A percentile compares a stretch with the other conserved stretches of the same genome.
phyloP scores from a whole-genome alignment of 2,888 invertebrate species.

The Lepetodrilus schrolli region DNA sequence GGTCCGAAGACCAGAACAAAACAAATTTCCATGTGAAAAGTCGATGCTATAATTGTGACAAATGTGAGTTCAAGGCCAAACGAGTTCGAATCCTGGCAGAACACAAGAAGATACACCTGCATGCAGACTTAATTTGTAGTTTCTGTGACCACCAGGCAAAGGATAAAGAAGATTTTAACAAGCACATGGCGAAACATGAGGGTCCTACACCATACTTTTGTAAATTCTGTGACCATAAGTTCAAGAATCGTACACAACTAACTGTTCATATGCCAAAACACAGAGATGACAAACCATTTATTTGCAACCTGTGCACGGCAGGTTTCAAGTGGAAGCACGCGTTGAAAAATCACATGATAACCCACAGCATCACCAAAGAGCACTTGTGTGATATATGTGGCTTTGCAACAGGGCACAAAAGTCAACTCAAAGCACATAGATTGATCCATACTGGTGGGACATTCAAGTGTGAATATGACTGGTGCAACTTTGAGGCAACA shows the following conservation, averaged over 20 bases:
- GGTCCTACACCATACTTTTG: slow-evolving; percentile 78
- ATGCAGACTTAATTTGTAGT: slow-evolving; percentile 70
- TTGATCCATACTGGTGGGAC: slow-evolving; percentile 78
- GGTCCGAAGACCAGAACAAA: not conserved
- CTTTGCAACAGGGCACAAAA: slow-evolving; percentile 79
- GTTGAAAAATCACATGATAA: slow-evolving; percentile 75
- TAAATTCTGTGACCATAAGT: slow-evolving; percentile 77
- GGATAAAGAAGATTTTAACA: slow-evolving; percentile 61
- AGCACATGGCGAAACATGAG: slow-evolving; percentile 76
- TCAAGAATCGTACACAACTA: slow-evolving; percentile 77
- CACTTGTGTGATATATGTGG: slow-evolving; percentile 80
- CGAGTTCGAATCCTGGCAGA: slow-evolving; percentile 53
- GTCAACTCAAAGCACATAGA: slow-evolving; percentile 78
- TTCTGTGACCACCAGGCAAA: slow-evolving; percentile 72
- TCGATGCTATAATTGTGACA: slow-evolving; percentile 43
- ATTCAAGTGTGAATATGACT: slow-evolving; percentile 77
- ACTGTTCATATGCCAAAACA: slow-evolving; percentile 79
- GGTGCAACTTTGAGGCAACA: slow-evolving; percentile 76
- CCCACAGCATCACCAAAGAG: slow-evolving; percentile 78
- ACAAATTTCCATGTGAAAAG: not conserved
- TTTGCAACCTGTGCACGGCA: slow-evolving; percentile 77
- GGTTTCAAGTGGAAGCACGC: slow-evolving; percentile 80
- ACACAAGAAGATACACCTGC: slow-evolving; percentile 60
- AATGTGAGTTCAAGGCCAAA: slow-evolving; percentile 51
- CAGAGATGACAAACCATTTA: slow-evolving; percentile 78